Conservation (phyloP, 1,140 invertebrate species). For the Pemphigus obesinymphae region DNA sequence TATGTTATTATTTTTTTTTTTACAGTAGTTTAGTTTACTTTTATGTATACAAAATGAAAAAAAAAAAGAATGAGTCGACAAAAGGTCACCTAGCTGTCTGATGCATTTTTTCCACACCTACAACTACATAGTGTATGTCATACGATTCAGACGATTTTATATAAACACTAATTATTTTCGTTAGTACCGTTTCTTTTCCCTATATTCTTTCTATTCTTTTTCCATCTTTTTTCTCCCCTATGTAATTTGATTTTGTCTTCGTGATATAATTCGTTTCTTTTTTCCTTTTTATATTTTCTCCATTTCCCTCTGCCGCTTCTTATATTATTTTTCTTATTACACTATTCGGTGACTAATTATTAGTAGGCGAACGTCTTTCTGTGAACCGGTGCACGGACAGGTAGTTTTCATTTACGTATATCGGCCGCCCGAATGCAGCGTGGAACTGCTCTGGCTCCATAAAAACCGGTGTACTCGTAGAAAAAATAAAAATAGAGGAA, state of each 20-base stretch:
- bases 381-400: constrained; percentile 32
- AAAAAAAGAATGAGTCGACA: background rate
- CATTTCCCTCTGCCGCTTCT: background rate
- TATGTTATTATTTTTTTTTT: too few species aligned
- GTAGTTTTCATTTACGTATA: constrained; percentile 30
- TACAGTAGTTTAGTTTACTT: too few species aligned
- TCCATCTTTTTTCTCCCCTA: background rate
- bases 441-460: constrained; percentile 8
- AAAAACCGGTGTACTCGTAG: constrained; percentile 23
- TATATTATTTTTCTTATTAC: background rate
- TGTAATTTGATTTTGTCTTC: constrained; percentile 24
- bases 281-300: background rate
- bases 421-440: background rate
- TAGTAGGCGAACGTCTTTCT: constrained; percentile 23
- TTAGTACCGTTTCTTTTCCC: background rate
- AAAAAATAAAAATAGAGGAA: background rate
- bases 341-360: constrained; percentile 22
- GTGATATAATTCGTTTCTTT: constrained; percentile 26
- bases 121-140: too few species aligned
- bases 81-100: background rate
- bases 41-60: background rate
- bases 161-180: constrained; percentile 24
- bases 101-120: background rate
- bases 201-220: background rate
- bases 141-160: background rate